phyloP scores from a whole-genome alignment of 2,888 invertebrate genomes.

The Drosophila acutilabella region DNA sequence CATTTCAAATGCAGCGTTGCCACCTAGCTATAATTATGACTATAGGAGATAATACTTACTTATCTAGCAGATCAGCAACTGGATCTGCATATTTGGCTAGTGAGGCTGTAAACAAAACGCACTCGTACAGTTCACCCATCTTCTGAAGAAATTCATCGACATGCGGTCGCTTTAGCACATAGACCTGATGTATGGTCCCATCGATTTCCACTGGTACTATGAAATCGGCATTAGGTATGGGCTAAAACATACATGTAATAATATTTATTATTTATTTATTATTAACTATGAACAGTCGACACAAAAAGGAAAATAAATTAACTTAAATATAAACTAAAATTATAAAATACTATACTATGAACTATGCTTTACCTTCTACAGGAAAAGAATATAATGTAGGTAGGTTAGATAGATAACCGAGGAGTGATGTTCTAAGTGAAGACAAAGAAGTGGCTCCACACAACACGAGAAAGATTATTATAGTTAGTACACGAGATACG shows the following conservation, averaged over 20 bases:
- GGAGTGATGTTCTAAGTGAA: too few relatives aligned
- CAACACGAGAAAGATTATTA: too few relatives aligned
- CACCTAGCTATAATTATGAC: neutral
- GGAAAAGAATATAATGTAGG: too few relatives aligned
- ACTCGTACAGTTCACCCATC: slow-evolving; percentile 99
- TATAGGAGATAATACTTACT: slow-evolving; percentile 83
- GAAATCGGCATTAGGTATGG: slow-evolving; percentile 99
- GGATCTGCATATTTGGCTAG: slow-evolving; percentile 99
- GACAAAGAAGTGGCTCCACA: too few relatives aligned
- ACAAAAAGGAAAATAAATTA: too few relatives aligned
- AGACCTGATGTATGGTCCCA: slow-evolving; percentile 99
- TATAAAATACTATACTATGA: too few relatives aligned
- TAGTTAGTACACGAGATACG: too few relatives aligned
- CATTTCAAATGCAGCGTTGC: neutral
- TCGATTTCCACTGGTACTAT: slow-evolving; percentile 99
- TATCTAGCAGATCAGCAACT: slow-evolving; percentile 98
- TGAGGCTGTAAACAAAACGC: slow-evolving; percentile 99
- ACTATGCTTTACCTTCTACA: too few relatives aligned
- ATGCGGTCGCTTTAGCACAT: slow-evolving; percentile 99
- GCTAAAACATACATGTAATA: slow-evolving; percentile 87
- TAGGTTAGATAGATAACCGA: too few relatives aligned
- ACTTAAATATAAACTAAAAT: too few relatives aligned
- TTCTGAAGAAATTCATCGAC: slow-evolving; percentile 99
- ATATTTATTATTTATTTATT: slow-evolving; percentile 8
- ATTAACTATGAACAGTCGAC: too few relatives aligned